These are phyloP conservation scores for Parambassis ranga DNA, from an alignment of 2,797 vertebrate genomes.

Conservation along the genomic window DNA sequence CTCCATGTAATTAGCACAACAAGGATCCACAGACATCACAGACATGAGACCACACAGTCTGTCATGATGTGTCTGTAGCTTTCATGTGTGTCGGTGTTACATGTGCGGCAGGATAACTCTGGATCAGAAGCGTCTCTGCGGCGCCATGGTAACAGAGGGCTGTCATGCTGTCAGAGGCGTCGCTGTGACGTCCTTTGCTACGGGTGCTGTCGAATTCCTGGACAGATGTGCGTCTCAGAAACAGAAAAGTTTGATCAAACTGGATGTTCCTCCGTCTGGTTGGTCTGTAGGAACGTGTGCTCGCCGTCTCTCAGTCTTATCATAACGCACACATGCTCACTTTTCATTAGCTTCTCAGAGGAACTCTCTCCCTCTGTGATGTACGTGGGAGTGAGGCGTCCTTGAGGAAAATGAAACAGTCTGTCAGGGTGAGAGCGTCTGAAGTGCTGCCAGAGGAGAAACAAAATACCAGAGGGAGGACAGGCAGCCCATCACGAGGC, in stretches of 20 bases:
- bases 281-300: too few relatives aligned
- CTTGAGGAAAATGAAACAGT: conserved; percentile 55
- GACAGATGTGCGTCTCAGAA: neutral
- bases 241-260: neutral
- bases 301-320: conserved; percentile 8
- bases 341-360: conserved; percentile 11
- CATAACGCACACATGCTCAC: conserved; percentile 1
- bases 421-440: conserved; percentile 44
- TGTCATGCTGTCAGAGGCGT: too few relatives aligned
- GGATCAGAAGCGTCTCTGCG: too few relatives aligned
- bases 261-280: neutral
- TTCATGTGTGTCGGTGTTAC: too few relatives aligned
- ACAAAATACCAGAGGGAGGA: conserved; percentile 38
- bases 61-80: too few relatives aligned
- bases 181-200: too few relatives aligned
- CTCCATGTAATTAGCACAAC: too few relatives aligned
- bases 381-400: conserved; percentile 43
- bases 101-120: too few relatives aligned
- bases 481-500: conserved; percentile 9
- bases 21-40: too few relatives aligned
- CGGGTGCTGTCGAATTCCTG: too few relatives aligned
- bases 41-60: too few relatives aligned
- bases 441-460: conserved; percentile 65
- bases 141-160: too few relatives aligned
- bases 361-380: neutral